Evolutionary conservation across 2,113 vertebrate genomes (phyloP), one percentile per base, ranked within the genome.

Genomic region (Istiophorus platypterus): DNA sequence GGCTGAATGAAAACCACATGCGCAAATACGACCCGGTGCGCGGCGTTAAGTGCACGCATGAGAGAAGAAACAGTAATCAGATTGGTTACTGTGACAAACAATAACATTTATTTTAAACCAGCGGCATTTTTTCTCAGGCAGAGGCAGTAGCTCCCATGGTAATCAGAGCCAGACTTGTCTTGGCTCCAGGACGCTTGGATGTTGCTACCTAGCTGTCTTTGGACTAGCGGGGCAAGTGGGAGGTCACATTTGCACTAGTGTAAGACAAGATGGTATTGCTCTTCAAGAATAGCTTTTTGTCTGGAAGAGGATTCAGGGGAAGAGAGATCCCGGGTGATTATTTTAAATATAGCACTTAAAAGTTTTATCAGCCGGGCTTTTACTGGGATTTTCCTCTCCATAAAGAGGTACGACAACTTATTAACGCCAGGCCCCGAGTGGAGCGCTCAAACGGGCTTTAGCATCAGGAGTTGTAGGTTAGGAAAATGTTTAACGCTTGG

Each of bases 61-160:
- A 89, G 85, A 85, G 96, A 94, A 95, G 97, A 95, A 97, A 93
- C 95, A 95, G 96, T 96, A 97, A 97, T 97, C 96, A 96, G 96
- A 97, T 97, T 96, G 97, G 97, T 97, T 94, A 96, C 96, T 97
- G 96, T 96, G 96, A 97, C 96, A 97, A 98, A 98, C 96, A 97
- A 97, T 97, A 98, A 99, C 96, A 97, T 98, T 99, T 98, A 96
- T 96, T 97, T 96, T 97, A 97, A 97, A 96, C 90, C 95, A 94
- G 96, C 96, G 93, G 95, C 58, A 70, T 94, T 95, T 95, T 95
- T 97, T 95, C 96, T 96, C 96, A 93, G 95, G 96, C 96, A 93
- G 95, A 96, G 94, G 91, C 95, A 92, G 95, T 95, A 96, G 96
- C 96, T 95, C 95, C 88, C 94, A 93, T 95, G 95, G 93, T 97